phyloP scores from a whole-genome alignment of 2,797 vertebrate genomes.

The Aphelocoma californica region DNA sequence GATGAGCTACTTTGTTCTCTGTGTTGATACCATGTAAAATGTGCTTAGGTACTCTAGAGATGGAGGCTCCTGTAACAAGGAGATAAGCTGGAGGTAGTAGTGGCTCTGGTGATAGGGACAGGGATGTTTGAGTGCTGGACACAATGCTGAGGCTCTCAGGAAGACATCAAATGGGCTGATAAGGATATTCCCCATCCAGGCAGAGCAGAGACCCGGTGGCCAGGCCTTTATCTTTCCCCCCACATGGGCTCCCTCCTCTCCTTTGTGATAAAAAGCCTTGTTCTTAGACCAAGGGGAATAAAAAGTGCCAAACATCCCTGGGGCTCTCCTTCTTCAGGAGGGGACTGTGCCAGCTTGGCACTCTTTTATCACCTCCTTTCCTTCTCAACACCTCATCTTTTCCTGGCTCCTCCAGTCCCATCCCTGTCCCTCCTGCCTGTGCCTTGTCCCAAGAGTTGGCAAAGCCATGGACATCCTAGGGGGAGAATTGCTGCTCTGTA shows the following conservation, averaged over 20 bases:
- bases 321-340: not conserved
- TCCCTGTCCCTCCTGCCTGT: not conserved
- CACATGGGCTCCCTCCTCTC: not conserved
- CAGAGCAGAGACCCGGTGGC: not conserved
- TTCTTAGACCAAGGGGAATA: not conserved
- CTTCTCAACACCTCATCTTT: not conserved
- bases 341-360: not conserved
- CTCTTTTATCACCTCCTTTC: not conserved
- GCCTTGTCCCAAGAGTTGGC: not conserved
- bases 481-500: not conserved
- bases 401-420: not conserved
- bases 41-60: conserved; percentile 28
- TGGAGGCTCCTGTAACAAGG: conserved; percentile 41
- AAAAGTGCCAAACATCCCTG: not conserved
- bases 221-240: conserved; percentile 30
- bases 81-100: conserved; percentile 42
- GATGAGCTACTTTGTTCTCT: conserved; percentile 13
- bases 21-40: conserved; percentile 44
- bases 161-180: conserved; percentile 48
- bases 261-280: not conserved
- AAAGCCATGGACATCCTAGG: not conserved
- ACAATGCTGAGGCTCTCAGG: conserved; percentile 41
- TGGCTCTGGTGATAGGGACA: not conserved
- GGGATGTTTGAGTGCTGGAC: conserved; percentile 19
- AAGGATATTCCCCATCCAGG: conserved; percentile 22